Percentiles rank a stretch among this genome's conserved stretches.
phyloP scores from a whole-genome alignment of 2,113 vertebrate genomes.

The Lophura nycthemera region DNA sequence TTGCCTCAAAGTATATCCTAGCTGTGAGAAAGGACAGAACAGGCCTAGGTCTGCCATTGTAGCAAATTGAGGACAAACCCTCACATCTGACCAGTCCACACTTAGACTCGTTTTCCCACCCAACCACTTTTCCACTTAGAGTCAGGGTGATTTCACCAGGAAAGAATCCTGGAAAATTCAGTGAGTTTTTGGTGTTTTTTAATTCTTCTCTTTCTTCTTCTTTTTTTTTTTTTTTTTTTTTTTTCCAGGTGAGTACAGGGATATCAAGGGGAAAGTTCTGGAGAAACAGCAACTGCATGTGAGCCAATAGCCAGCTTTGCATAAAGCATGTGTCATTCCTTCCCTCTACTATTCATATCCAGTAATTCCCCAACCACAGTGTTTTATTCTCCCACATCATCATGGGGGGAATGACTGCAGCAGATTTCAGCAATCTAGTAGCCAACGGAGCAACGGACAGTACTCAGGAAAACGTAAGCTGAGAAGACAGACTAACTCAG shows the following conservation, averaged over 20 bases:
- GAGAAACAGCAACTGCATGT: not conserved
- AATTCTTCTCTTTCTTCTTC: accelerated
- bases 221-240: too few species aligned
- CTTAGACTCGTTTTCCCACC: not conserved
- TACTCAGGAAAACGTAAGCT: slow-evolving; percentile 27
- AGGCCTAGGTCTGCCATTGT: not conserved
- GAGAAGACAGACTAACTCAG: slow-evolving; percentile 2
- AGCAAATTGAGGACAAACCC: not conserved
- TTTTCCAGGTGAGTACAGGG: not conserved
- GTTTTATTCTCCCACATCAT: slow-evolving; percentile 31
- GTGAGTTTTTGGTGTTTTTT: accelerated
- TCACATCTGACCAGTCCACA: not conserved
- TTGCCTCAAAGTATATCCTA: not conserved
- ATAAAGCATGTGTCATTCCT: slow-evolving; percentile 43
- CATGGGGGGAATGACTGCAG: slow-evolving; percentile 24
- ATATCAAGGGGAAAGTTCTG: slow-evolving; percentile 26
- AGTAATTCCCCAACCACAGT: slow-evolving; percentile 33
- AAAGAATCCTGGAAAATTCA: slow-evolving; percentile 11
- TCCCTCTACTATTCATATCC: slow-evolving; percentile 6
- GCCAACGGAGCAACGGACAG: accelerated
- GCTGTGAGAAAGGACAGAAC: not conserved
- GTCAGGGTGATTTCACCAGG: not conserved
- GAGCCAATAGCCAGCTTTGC: slow-evolving; percentile 5
- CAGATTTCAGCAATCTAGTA: slow-evolving; percentile 30
- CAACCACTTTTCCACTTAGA: not conserved